These are phyloP conservation scores for Amblyjoppa fuscipennis DNA, from an alignment of 2,888 invertebrate genomes.

Conservation along the genomic window DNA sequence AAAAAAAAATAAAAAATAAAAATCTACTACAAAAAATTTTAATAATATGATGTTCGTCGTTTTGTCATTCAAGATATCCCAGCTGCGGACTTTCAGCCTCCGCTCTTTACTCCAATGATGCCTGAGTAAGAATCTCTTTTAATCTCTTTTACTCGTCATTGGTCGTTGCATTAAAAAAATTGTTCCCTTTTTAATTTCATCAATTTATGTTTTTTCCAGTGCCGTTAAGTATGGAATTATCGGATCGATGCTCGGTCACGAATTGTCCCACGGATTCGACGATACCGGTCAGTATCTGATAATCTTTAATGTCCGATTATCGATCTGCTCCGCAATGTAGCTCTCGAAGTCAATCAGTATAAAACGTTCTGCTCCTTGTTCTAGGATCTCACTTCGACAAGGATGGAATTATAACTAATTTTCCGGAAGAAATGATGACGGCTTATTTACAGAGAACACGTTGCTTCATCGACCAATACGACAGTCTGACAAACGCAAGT, in stretches of 20 bases:
- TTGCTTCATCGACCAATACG: constrained; percentile 69
- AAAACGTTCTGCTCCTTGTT: background rate
- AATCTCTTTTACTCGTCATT: background rate
- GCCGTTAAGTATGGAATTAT: constrained; percentile 70
- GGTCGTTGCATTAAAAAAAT: background rate
- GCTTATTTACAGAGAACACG: constrained; percentile 47
- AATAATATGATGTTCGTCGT: background rate
- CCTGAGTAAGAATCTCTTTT: constrained; percentile 66
- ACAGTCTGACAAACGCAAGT: constrained; percentile 55
- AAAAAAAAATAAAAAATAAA: background rate
- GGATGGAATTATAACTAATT: constrained; percentile 54
- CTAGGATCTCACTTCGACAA: constrained; percentile 56
- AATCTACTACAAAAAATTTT: background rate
- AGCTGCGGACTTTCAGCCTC: constrained; percentile 70
- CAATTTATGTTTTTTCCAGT: constrained; percentile 43
- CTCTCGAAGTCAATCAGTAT: background rate
- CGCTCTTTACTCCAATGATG: constrained; percentile 65
- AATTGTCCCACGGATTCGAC: constrained; percentile 70
- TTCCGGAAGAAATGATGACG: background rate
- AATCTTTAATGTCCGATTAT: background rate
- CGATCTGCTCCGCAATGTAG: background rate
- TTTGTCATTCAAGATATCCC: constrained; percentile 66
- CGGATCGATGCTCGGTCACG: constrained; percentile 71
- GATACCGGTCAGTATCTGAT: constrained; percentile 58
- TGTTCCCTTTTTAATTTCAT: background rate